Evolutionary conservation across 92 coral and sea anemone genomes (phyloP).

Genomic region (Palythoa grandis): DNA sequence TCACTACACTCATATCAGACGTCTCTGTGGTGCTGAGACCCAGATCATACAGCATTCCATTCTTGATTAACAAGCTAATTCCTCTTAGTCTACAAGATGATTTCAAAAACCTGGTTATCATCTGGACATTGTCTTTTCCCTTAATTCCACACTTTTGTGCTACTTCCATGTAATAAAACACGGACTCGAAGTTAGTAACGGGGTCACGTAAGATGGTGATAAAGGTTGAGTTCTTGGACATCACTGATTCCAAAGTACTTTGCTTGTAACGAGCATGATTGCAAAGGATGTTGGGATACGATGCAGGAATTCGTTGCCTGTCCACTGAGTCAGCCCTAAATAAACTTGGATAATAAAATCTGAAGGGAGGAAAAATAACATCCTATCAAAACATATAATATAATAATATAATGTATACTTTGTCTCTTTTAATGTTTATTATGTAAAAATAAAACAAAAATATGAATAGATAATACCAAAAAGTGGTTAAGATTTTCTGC

Average conservation of each 20-base stretch:
- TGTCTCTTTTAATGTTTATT: too few relatives aligned
- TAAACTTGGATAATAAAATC: constrained; percentile 26
- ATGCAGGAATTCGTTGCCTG: constrained; percentile 17
- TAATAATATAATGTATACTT: background rate
- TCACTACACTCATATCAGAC: constrained; percentile 48
- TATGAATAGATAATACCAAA: too few relatives aligned
- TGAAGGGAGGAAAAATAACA: background rate
- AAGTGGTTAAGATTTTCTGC: too few relatives aligned
- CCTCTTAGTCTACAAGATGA: constrained; percentile 77
- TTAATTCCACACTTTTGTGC: constrained; percentile 76
- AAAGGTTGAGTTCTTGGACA: constrained; percentile 84
- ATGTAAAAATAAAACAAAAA: too few relatives aligned
- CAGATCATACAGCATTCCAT: constrained; percentile 92
- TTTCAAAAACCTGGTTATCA: constrained; percentile 68
- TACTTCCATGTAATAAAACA: constrained; percentile 88
- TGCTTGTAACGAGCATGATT: constrained; percentile 89
- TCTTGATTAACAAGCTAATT: constrained; percentile 70
- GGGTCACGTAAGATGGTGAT: constrained; percentile 94
- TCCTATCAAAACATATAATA: background rate
- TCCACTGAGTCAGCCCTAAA: constrained; percentile 13
- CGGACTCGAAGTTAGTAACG: constrained; percentile 85
- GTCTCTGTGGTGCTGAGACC: constrained; percentile 75
- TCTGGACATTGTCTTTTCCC: constrained; percentile 70
- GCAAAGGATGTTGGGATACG: constrained; percentile 81
- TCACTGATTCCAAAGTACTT: constrained; percentile 66